Conservation (phyloP, 2,888 invertebrate genomes). For the Cecidostiba fungosa region DNA sequence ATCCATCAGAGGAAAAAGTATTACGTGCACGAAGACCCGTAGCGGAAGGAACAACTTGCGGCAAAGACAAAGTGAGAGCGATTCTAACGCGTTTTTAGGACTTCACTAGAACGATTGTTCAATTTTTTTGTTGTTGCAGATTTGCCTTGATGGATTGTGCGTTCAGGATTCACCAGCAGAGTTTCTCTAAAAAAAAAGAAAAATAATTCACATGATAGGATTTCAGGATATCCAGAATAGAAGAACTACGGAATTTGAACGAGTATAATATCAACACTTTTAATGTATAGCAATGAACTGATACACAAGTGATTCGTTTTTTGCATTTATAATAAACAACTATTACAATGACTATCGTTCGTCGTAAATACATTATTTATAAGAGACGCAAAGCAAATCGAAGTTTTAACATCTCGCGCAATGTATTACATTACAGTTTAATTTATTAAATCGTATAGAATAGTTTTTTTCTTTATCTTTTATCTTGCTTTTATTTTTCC, state of each 20-base stretch:
- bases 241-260: conserved; percentile 68
- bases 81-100: too few relatives aligned
- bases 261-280: conserved; percentile 78
- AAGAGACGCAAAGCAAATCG: conserved; percentile 75
- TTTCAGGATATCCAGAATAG: not conserved
- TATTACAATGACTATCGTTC: conserved; percentile 75
- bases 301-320: conserved; percentile 76
- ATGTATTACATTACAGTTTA: conserved; percentile 62
- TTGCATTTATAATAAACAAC: conserved; percentile 76
- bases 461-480: conserved; percentile 35
- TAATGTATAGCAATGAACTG: conserved; percentile 77
- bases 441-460: conserved; percentile 53
- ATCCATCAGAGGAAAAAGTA: too few relatives aligned
- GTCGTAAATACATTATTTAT: conserved; percentile 74
- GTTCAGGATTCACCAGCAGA: too few relatives aligned
- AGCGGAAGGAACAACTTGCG: too few relatives aligned
- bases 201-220: not conserved
- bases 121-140: not conserved
- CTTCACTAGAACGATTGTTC: too few relatives aligned
- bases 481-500: conserved; percentile 23
- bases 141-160: not conserved
- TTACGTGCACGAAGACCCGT: too few relatives aligned
- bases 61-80: too few relatives aligned
- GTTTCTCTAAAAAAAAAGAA: not conserved
- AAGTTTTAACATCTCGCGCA: conserved; percentile 68